Percentiles rank a stretch among this genome's conserved stretches.
Evolutionary conservation across 2,113 vertebrate genomes (phyloP).

Genomic region (Panthera uncia): DNA sequence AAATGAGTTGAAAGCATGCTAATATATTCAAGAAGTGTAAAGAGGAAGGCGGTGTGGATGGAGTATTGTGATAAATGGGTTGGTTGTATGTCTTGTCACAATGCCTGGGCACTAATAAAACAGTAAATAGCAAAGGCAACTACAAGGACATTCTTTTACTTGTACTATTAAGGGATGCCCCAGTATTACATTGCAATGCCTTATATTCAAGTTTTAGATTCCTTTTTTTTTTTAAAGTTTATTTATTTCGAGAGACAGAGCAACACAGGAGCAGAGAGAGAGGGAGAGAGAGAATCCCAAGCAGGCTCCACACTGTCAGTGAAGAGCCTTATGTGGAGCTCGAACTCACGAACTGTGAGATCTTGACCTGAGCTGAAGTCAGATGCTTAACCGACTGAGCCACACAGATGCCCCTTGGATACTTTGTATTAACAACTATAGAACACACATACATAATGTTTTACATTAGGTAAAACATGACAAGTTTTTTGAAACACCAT

Average conservation of each 20-base stretch:
- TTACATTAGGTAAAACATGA: neutral
- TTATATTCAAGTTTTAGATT: neutral
- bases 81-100: neutral
- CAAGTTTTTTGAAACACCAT: neutral
- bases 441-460: neutral
- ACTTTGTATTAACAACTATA: neutral
- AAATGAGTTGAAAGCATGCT: accelerated
- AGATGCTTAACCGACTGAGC: too few relatives aligned
- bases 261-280: too few relatives aligned
- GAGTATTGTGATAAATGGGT: too few relatives aligned
- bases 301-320: too few relatives aligned
- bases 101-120: neutral
- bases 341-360: too few relatives aligned
- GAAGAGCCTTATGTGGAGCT: too few relatives aligned
- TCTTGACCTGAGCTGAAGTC: too few relatives aligned
- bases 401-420: too few relatives aligned
- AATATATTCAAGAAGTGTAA: neutral
- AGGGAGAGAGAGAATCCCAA: too few relatives aligned
- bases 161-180: neutral
- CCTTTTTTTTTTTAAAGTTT: neutral
- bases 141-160: neutral
- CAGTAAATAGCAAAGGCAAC: neutral
- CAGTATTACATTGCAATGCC: neutral
- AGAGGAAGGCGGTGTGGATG: neutral
- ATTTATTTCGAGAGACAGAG: too few relatives aligned